Conservation (phyloP, 2,113 vertebrate species). For the Oryzias melastigma region DNA sequence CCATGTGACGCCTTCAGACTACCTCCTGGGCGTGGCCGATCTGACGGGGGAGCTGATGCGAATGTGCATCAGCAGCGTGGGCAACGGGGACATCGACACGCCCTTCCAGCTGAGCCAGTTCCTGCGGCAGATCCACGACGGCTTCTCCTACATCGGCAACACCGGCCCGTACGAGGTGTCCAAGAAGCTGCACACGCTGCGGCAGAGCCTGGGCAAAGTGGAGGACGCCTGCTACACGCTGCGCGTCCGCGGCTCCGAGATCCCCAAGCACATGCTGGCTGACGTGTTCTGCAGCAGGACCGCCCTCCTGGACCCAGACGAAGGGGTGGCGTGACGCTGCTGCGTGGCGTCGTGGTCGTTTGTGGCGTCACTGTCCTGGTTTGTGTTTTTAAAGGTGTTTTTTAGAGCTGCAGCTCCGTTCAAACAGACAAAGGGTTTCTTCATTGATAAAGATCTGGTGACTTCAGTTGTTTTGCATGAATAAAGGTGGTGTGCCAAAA, state of each 20-base stretch:
- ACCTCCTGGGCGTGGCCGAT: conserved; percentile 94
- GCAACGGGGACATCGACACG: conserved; percentile 95
- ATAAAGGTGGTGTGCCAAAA: conserved; percentile 59
- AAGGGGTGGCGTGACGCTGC: conserved; percentile 79
- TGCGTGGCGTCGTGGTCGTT: not conserved
- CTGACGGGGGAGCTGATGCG: conserved; percentile 96
- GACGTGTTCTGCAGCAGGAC: conserved; percentile 90
- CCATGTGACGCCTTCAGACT: conserved; percentile 91
- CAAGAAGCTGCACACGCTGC: conserved; percentile 92
- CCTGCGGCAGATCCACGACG: conserved; percentile 91
- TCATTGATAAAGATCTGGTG: conserved; percentile 34
- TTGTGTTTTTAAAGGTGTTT: conserved; percentile 10
- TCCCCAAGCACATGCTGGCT: conserved; percentile 95
- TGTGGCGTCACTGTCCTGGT: conserved; percentile 2
- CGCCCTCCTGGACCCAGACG: conserved; percentile 86
- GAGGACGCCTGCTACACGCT: conserved; percentile 95
- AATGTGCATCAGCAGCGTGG: conserved; percentile 95
- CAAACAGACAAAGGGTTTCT: conserved; percentile 28
- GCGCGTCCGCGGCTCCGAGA: conserved; percentile 92
- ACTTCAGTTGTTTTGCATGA: conserved; percentile 52
- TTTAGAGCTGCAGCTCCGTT: conserved; percentile 21
- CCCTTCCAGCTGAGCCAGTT: conserved; percentile 96
- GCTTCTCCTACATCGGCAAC: conserved; percentile 95
- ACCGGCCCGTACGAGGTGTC: conserved; percentile 96
- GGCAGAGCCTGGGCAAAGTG: conserved; percentile 93